Evolutionary conservation across 2,888 invertebrate species (phyloP), one percentile per base, ranked within the genome.

Genomic region (Thera britannica): DNA sequence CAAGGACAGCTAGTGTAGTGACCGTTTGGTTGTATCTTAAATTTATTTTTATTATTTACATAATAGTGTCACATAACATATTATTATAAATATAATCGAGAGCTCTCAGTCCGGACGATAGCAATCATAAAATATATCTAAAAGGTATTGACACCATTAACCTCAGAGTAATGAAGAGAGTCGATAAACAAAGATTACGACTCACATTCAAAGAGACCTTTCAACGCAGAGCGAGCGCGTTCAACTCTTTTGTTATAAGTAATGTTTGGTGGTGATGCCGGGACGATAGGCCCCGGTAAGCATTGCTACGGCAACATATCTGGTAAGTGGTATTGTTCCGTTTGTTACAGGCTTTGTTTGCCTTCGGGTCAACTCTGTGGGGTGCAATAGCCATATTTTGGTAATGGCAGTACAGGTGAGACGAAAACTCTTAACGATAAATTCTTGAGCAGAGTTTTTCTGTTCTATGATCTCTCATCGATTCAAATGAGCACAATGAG

Each of bases 161-260:
- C 63, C 58, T 57, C 44, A 4, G n/a, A 52, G 49, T 49, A 58
- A 52, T 38, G 58, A 54, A 58, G 35, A 54, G 44, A 34, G 41
- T 52, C 58, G 57, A 62, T 62, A 57, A 57, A 56, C 49, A 58
- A 57, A 58, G 58, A 60, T 52, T 52, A 65, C 23, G 51, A 41
- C 36, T 44, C 8, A 55, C 56, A 36, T 62, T 61, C 55, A 61
- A 55, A 63, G 51, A 44, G 54, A 35, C 44, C 57, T 62, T 56
- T 11, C 46, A 48, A 62, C 49, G n/a, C 35, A 23, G 51, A 12
- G 2, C 35, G 58, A 44, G 69, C 75, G 65, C 76, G 75, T 76
- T 71, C 52, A 76, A 52, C 59, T 76, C 75, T 74, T 75, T 75
- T 75, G 74, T 75, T 68, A 35, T 44, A 60, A 67, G 52, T 46